These are phyloP conservation scores for Telmatochromis sp. DNA, from an alignment of 2,113 vertebrate genomes.

Conservation along the genomic window DNA sequence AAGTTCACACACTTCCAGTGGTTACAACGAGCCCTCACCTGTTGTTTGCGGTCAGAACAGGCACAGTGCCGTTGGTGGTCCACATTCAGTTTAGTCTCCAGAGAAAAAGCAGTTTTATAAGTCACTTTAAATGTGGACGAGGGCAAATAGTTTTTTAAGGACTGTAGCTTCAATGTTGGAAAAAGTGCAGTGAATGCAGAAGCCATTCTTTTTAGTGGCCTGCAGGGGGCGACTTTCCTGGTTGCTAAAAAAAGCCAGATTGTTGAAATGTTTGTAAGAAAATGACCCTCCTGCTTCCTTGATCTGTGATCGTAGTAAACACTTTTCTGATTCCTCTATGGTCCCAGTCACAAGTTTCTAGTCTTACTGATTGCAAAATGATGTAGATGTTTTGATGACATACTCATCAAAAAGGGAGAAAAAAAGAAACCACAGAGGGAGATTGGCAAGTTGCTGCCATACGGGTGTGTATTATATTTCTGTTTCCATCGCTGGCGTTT, in stretches of 20 bases:
- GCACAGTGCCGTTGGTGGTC: background rate
- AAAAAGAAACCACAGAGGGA: background rate
- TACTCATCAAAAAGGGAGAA: background rate
- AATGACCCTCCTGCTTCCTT: background rate
- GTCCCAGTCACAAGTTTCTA: background rate
- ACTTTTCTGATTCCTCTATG: background rate
- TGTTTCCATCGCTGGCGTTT: background rate
- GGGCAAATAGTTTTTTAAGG: background rate
- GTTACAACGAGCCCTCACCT: slow-evolving; percentile 48
- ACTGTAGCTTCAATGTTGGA: background rate
- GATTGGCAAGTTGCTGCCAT: background rate
- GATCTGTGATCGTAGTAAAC: rapidly evolving
- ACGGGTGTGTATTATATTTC: rapidly evolving
- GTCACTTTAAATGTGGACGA: background rate
- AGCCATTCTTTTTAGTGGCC: background rate
- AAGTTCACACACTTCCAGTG: slow-evolving; percentile 47
- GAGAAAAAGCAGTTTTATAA: background rate
- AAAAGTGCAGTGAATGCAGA: background rate
- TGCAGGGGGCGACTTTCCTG: background rate
- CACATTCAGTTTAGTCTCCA: background rate
- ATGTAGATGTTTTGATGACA: background rate
- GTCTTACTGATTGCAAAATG: background rate
- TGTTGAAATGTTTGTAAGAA: background rate
- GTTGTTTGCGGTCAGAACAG: slow-evolving; percentile 21
- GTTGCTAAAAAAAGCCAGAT: background rate